Evolutionary conservation across 2,888 invertebrate genomes (phyloP).

Genomic region (Gibbula magus): DNA sequence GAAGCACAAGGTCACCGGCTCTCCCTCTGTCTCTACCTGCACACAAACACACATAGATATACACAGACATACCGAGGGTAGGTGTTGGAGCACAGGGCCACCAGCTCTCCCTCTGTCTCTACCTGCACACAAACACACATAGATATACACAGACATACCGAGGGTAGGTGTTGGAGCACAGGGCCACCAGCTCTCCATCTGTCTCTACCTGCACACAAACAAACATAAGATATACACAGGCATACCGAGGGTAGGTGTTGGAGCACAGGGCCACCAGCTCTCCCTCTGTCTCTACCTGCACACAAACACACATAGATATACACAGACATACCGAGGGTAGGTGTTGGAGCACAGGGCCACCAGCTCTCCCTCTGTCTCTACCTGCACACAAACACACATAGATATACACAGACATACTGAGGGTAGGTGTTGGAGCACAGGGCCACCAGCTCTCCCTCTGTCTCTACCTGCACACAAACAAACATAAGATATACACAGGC

Average conservation of each 20-base stretch:
- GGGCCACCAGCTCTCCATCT: too few species aligned
- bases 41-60: too few species aligned
- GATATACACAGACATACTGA: background rate
- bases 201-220: too few species aligned
- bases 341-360: background rate
- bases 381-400: conserved; percentile 46
- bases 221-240: conserved; percentile 59
- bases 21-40: background rate
- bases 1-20: background rate
- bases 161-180: too few species aligned
- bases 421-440: background rate
- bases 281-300: conserved; percentile 69
- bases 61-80: conserved; percentile 66
- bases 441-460: background rate
- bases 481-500: too few species aligned
- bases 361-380: conserved; percentile 48
- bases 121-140: conserved; percentile 50
- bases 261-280: conserved; percentile 69
- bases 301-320: background rate
- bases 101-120: conserved; percentile 70
- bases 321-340: too few species aligned
- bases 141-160: too few species aligned
- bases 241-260: conserved; percentile 68
- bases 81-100: conserved; percentile 67
- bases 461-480: background rate